Evolutionary conservation across 2,888 invertebrate species (phyloP).

Genomic region (Linyphia triangularis): DNA sequence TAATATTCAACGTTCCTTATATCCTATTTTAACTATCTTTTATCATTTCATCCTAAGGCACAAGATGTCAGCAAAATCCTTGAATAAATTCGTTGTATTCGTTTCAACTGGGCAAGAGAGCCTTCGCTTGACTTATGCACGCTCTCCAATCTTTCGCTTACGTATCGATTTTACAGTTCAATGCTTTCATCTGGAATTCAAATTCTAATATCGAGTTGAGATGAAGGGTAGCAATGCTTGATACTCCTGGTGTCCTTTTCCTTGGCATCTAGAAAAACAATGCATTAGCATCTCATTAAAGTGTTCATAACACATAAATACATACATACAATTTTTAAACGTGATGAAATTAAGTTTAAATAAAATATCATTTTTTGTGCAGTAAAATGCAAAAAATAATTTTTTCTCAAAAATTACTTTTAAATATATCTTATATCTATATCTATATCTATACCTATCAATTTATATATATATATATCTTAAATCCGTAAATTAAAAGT

Average conservation of each 20-base stretch:
- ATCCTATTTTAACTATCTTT: background rate
- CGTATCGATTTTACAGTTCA: slow-evolving; percentile 12
- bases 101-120: slow-evolving; percentile 13
- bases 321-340: no score
- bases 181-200: slow-evolving; percentile 17
- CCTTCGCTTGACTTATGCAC: slow-evolving; percentile 6
- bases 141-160: background rate
- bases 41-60: slow-evolving; percentile 51
- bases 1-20: background rate
- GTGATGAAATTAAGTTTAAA: no score
- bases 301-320: no score
- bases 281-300: no score
- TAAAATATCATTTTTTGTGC: no score
- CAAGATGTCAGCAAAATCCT: slow-evolving; percentile 38
- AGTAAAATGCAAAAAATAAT: no score
- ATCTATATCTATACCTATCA: no score
- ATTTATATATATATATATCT: no score
- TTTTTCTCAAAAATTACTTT: no score
- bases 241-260: slow-evolving; percentile 1
- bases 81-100: slow-evolving; percentile 59
- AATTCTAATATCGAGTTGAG: slow-evolving; percentile 29
- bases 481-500: no score
- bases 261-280: slow-evolving; percentile 28
- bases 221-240: background rate
- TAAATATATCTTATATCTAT: no score